Percentiles rank a stretch among this genome's conserved stretches.
Evolutionary conservation across 2,888 invertebrate species (phyloP).

Genomic region (Lasioglossum pauxillum): DNA sequence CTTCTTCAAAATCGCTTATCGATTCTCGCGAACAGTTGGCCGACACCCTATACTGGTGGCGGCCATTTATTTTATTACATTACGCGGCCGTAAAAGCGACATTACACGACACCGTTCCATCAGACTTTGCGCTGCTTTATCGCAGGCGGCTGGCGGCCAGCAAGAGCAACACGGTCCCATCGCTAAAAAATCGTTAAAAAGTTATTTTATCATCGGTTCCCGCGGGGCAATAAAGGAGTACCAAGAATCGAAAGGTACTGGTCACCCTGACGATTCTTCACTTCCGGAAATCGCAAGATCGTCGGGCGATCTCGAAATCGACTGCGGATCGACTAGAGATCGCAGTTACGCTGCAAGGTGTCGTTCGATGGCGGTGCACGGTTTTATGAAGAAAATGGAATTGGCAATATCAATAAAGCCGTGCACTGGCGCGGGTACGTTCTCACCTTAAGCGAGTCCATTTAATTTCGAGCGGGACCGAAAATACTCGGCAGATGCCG

Average conservation of each 20-base stretch:
- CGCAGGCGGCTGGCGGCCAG: neutral
- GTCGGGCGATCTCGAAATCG: neutral
- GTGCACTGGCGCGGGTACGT: slow-evolving; percentile 43
- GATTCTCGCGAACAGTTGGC: neutral
- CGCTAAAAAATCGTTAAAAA: slow-evolving; percentile 18
- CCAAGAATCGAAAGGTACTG: neutral
- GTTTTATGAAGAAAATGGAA: slow-evolving; percentile 60
- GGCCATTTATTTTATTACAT: slow-evolving; percentile 21
- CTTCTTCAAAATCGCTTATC: slow-evolving; percentile 1
- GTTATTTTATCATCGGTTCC: neutral
- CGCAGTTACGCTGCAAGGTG: neutral
- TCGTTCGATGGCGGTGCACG: neutral
- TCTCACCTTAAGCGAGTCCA: slow-evolving; percentile 59
- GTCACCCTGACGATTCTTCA: slow-evolving; percentile 7
- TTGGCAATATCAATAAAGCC: slow-evolving; percentile 68
- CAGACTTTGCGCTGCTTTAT: neutral
- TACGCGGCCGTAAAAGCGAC: slow-evolving; percentile 3
- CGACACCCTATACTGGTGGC: neutral
- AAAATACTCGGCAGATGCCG: slow-evolving; percentile 57
- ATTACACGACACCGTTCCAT: slow-evolving; percentile 13
- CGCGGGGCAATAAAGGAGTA: neutral
- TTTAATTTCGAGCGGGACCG: slow-evolving; percentile 62
- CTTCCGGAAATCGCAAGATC: slow-evolving; percentile 24
- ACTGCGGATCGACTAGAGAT: neutral
- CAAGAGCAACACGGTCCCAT: neutral